Percentiles rank a stretch among this genome's conserved stretches.
Conservation (phyloP, 2,888 invertebrate species). For the Eupithecia tripunctaria region DNA sequence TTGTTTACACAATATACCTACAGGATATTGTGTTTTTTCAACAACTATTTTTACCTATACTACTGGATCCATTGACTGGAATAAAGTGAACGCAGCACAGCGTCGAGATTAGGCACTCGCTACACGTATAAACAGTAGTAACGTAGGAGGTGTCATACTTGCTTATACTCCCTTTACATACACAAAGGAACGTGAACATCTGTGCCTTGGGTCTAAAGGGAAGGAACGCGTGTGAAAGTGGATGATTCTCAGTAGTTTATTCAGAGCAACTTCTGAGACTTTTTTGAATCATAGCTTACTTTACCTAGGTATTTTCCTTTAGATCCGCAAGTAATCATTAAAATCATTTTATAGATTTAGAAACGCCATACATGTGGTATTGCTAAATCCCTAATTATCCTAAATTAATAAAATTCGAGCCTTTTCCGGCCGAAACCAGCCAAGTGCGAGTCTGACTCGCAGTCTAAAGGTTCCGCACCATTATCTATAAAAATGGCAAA, state of each 20-base stretch:
- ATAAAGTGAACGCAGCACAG: not conserved
- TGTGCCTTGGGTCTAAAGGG: constrained; percentile 3
- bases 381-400: too few species aligned
- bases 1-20: too few species aligned
- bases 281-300: not conserved
- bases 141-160: constrained; percentile 16
- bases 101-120: constrained; percentile 12
- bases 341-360: too few species aligned
- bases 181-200: constrained; percentile 12
- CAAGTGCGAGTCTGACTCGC: too few species aligned
- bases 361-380: too few species aligned
- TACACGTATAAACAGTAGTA: constrained; percentile 21
- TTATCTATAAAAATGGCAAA: too few species aligned
- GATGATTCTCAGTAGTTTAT: constrained; percentile 1
- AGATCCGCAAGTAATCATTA: too few species aligned
- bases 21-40: too few species aligned
- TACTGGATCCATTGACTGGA: not conserved
- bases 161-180: not conserved
- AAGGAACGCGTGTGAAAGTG: not conserved
- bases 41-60: too few species aligned
- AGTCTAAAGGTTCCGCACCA: too few species aligned
- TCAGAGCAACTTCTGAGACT: not conserved
- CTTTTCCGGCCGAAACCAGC: too few species aligned
- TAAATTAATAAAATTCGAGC: too few species aligned
- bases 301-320: not conserved